Evolutionary conservation across 2,113 vertebrate genomes (phyloP), one percentile per base, ranked within the genome.

Genomic region (Toxotes chatareus): DNA sequence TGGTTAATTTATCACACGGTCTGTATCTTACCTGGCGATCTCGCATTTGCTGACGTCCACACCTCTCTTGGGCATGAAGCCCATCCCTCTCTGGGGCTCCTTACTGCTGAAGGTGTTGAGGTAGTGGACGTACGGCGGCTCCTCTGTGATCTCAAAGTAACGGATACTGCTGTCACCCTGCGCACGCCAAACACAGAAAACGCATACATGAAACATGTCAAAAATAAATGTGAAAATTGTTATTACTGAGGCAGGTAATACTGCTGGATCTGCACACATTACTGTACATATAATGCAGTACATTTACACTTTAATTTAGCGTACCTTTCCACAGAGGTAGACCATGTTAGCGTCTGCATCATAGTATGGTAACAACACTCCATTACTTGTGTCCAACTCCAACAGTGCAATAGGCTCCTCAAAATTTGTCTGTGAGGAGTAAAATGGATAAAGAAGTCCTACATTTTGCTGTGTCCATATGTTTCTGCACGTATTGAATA

Each of bases 321-420:
- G 11, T 94, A 99, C 98, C 97, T 99, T 99, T 89, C 98, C 98
- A 7, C 97, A 98, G 72, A 99, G 94, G 92, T 99, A 99, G 71
- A 99, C 95, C 19, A 99, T 96, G 93, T 95, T 98, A 91, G 98
- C 96, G 67, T 99, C 98, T 0, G 97, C 83, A 23, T 99, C 98
- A 0, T 99, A 99, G 93, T 97, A 99, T 1, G 98, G 98, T 76
- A 99, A 93, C 62, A 99, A 93, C 55, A 99, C 98, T 17, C 98
- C 98, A 0, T 99, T 99, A 93, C 98, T 99, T 0, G 98, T 99
- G 95, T 99, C 98, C 96, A 99, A 94, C 92, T 99, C 98, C 95
- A 99, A 93, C 89, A 99, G 92, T 19, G 97, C 97, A 19, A 99
- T 97, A 4, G 98, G 98, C 82, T 99, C 98, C 87, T 99, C 97